Conservation (phyloP, 53 echinoderm and acorn worm genomes). For the Echinometra lucunter region DNA sequence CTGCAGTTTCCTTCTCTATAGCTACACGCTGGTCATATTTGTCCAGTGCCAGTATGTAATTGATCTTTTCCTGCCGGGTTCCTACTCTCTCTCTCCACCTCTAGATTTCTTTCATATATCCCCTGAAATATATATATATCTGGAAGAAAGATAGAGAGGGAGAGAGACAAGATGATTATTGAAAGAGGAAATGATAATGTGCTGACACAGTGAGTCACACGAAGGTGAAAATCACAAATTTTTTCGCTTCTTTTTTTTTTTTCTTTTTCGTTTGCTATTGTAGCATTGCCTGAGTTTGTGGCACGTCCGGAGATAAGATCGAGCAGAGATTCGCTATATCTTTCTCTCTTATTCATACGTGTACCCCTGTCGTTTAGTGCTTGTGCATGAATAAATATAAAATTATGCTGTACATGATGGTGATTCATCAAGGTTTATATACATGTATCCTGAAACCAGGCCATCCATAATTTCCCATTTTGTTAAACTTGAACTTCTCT, state of each 20-base stretch:
- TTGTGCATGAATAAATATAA: slow-evolving; percentile 26
- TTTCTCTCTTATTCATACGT: background rate
- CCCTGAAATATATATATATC: slow-evolving; percentile 19
- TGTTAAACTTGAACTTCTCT: no score
- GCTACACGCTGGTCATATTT: slow-evolving; percentile 52
- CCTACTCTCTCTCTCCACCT: background rate
- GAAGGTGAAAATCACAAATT: slow-evolving; percentile 64
- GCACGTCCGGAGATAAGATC: slow-evolving; percentile 55
- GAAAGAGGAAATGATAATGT: slow-evolving; percentile 71
- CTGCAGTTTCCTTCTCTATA: slow-evolving; percentile 16
- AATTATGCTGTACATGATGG: background rate
- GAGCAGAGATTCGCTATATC: slow-evolving; percentile 19
- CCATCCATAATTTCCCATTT: background rate
- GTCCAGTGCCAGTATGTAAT: slow-evolving; percentile 56
- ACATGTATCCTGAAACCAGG: background rate
- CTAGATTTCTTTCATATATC: slow-evolving; percentile 41
- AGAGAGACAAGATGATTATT: slow-evolving; percentile 60
- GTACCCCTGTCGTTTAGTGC: slow-evolving; percentile 23
- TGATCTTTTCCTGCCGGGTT: slow-evolving; percentile 56
- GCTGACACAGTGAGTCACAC: slow-evolving; percentile 55
- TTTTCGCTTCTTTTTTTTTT: slow-evolving; percentile 38
- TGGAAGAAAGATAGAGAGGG: slow-evolving; percentile 37
- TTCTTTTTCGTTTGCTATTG: slow-evolving; percentile 40
- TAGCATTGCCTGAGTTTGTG: slow-evolving; percentile 35
- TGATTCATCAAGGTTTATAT: slow-evolving; percentile 1